Evolutionary conservation across 37 sponge, comb jelly and placozoan genomes (phyloP).

Genomic region (Lycopodina hypogea): DNA sequence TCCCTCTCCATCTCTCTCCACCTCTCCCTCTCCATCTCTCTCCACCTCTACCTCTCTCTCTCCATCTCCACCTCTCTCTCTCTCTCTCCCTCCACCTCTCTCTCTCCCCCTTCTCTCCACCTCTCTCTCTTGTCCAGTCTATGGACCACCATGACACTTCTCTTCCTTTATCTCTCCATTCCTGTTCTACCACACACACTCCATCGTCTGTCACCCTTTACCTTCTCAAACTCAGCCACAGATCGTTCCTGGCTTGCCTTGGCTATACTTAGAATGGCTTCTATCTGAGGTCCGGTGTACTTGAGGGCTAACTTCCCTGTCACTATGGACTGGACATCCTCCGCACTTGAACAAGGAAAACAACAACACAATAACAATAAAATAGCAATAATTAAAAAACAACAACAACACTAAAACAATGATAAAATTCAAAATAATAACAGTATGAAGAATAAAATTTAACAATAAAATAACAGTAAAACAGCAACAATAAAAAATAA

Average conservation of each 20-base stretch:
- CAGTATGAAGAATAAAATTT: background rate
- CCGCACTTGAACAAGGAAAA: constrained; percentile 51
- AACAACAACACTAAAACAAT: background rate
- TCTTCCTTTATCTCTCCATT: no score
- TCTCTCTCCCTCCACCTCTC: background rate
- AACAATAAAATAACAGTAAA: background rate
- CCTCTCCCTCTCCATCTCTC: no score
- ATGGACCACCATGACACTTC: no score
- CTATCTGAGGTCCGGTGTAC: constrained; percentile 74
- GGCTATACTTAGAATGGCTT: constrained; percentile 89
- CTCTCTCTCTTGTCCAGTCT: no score
- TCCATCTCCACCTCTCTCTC: background rate
- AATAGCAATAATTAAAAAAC: no score
- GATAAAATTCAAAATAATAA: background rate
- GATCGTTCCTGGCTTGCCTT: constrained; percentile 88
- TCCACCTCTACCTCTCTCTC: no score
- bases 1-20: background rate
- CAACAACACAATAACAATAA: background rate
- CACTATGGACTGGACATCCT: constrained; percentile 89
- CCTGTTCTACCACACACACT: no score
- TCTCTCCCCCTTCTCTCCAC: background rate
- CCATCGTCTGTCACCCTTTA: constrained; percentile 15
- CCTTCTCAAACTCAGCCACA: constrained; percentile 83
- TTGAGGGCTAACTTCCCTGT: constrained; percentile 88
- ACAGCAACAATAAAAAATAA: background rate